Evolutionary conservation across 2,113 vertebrate genomes (phyloP).

Genomic region (Mormoops blainvillei): DNA sequence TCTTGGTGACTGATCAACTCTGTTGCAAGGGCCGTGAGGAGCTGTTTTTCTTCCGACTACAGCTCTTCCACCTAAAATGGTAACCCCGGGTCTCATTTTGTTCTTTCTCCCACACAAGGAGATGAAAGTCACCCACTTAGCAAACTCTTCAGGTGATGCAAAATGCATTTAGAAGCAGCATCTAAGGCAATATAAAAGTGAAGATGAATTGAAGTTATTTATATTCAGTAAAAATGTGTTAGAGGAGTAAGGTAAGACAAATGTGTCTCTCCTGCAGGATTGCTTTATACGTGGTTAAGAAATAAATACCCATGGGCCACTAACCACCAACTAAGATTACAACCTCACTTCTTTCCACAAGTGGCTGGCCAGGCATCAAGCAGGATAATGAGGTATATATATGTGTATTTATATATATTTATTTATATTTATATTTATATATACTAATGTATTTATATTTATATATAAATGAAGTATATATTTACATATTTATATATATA

Average conservation of each 20-base stretch:
- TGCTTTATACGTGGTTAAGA: conserved; percentile 3
- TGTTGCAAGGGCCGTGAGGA: not conserved
- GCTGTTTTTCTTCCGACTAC: conserved; percentile 31
- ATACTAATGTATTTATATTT: too few species aligned
- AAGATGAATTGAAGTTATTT: conserved; percentile 72
- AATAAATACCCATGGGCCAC: not conserved
- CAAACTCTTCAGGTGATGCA: conserved; percentile 19
- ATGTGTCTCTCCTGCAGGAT: not conserved
- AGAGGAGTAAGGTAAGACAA: conserved; percentile 36
- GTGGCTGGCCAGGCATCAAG: not conserved
- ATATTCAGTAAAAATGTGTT: conserved; percentile 50
- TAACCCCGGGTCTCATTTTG: conserved; percentile 45
- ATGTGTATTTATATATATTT: too few species aligned
- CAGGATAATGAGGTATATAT: not conserved
- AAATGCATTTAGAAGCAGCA: conserved; percentile 60
- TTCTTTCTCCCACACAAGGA: not conserved
- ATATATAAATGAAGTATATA: too few species aligned
- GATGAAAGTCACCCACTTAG: conserved; percentile 62
- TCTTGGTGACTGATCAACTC: conserved; percentile 40
- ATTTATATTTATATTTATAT: too few species aligned
- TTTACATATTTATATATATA: too few species aligned
- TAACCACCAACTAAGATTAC: not conserved
- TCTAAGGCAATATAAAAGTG: conserved; percentile 37
- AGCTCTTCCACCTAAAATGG: conserved; percentile 38
- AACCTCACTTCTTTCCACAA: not conserved